Evolutionary conservation across 2,888 invertebrate genomes (phyloP).

Genomic region (Dynastes hyllus): DNA sequence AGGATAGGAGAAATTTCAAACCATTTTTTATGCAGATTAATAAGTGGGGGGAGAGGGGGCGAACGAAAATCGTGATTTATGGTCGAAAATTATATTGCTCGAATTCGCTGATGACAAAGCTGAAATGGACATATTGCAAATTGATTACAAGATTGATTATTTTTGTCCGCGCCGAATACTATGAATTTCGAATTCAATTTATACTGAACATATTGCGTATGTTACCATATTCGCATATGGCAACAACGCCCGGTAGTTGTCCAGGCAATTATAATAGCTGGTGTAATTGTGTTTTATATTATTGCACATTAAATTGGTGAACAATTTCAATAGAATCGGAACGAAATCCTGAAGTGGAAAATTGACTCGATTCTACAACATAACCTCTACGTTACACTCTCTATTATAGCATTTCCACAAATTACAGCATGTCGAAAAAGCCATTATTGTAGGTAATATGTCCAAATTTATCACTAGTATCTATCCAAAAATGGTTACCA

Average conservation of each 20-base stretch:
- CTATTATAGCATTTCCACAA: too few relatives aligned
- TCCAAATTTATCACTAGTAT: too few relatives aligned
- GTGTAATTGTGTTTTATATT: too few relatives aligned
- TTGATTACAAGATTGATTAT: conserved; percentile 41
- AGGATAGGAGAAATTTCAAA: conserved; percentile 11
- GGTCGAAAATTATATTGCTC: conserved; percentile 30
- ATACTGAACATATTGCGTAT: conserved; percentile 11
- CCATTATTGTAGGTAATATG: too few relatives aligned
- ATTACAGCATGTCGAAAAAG: too few relatives aligned
- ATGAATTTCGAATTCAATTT: conserved; percentile 14
- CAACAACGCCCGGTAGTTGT: neutral
- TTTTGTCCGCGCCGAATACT: conserved; percentile 21
- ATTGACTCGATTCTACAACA: too few relatives aligned
- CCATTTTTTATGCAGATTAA: conserved; percentile 31
- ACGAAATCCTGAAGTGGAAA: too few relatives aligned
- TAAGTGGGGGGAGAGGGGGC: neutral
- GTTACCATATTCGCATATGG: neutral
- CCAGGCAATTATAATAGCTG: too few relatives aligned
- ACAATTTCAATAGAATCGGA: too few relatives aligned
- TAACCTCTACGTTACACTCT: too few relatives aligned
- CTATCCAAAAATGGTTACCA: too few relatives aligned
- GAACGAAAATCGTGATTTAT: conserved; percentile 34
- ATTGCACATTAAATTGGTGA: too few relatives aligned
- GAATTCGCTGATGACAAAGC: conserved; percentile 24
- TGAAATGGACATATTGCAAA: conserved; percentile 38